These are phyloP conservation scores for Lottia scabra DNA, from an alignment of 2,888 invertebrate genomes.

Conservation along the genomic window DNA sequence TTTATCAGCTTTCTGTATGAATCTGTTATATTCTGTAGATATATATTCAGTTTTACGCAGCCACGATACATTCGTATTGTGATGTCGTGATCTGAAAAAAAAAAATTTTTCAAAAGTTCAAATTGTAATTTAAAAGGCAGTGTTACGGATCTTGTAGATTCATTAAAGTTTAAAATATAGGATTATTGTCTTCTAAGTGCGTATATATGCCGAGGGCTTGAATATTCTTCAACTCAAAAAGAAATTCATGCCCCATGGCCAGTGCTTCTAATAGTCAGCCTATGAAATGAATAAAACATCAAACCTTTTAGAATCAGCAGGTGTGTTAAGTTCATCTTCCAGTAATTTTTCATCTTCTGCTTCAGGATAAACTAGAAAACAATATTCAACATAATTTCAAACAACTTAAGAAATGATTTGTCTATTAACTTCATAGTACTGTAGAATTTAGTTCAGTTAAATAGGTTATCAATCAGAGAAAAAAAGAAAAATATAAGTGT, in stretches of 20 bases:
- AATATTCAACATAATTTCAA: not conserved
- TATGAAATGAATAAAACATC: not conserved
- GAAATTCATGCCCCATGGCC: too few relatives aligned
- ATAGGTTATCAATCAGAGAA: not conserved
- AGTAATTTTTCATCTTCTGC: slow-evolving; percentile 94
- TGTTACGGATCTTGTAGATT: too few relatives aligned
- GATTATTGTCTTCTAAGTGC: too few relatives aligned
- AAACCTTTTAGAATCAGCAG: slow-evolving; percentile 65
- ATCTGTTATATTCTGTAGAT: slow-evolving; percentile 97
- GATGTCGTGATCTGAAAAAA: slow-evolving; percentile 83
- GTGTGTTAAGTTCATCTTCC: slow-evolving; percentile 83
- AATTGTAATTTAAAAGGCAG: too few relatives aligned
- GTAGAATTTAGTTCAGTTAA: too few relatives aligned
- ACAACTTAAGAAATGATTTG: not conserved
- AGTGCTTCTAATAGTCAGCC: too few relatives aligned
- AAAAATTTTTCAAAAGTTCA: too few relatives aligned
- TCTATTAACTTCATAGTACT: too few relatives aligned
- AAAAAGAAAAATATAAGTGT: too few relatives aligned
- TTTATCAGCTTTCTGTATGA: slow-evolving; percentile 92
- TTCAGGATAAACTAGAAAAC: slow-evolving; percentile 74
- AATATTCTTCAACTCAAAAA: too few relatives aligned
- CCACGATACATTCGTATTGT: slow-evolving; percentile 98
- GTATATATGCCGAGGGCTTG: too few relatives aligned
- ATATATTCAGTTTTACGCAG: slow-evolving; percentile 98
- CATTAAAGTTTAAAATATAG: too few relatives aligned